A percentile compares a stretch with the other conserved stretches of the same genome.
phyloP scores from a whole-genome alignment of 2,888 invertebrate genomes.

The Ditula angustiorana region DNA sequence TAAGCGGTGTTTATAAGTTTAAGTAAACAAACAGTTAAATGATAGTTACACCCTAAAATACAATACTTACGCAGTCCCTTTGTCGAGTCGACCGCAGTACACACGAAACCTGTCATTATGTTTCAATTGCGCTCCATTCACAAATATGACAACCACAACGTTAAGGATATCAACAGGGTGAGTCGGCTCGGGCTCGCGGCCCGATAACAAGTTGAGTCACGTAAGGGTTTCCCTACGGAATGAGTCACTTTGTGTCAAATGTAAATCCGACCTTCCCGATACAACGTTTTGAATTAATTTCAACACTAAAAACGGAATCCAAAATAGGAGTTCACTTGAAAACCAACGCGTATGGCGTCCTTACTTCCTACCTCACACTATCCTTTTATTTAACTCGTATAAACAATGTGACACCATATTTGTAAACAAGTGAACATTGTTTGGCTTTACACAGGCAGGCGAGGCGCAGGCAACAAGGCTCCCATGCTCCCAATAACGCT shows the following conservation, averaged over 20 bases:
- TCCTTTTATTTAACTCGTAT: not conserved
- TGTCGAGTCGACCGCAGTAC: constrained; percentile 36
- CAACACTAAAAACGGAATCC: not conserved
- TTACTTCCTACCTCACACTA: not conserved
- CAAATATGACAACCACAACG: constrained; percentile 54
- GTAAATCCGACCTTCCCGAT: constrained; percentile 4
- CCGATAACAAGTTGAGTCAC: constrained; percentile 80
- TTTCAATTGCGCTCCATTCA: constrained; percentile 46
- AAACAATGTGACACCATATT: constrained; percentile 3
- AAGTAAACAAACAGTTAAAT: not conserved
- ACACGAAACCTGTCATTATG: constrained; percentile 34
- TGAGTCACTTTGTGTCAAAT: constrained; percentile 55
- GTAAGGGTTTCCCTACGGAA: constrained; percentile 82
- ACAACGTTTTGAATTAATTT: not conserved
- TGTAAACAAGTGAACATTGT: constrained; percentile 20
- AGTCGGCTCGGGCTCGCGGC: constrained; percentile 59
- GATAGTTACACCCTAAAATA: not conserved
- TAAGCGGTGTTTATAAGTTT: not conserved
- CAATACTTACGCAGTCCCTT: constrained; percentile 28
- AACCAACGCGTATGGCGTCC: not conserved
- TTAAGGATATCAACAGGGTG: constrained; percentile 68
- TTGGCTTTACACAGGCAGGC: constrained; percentile 18
- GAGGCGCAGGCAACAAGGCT: constrained; percentile 14
- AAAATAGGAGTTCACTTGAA: not conserved
- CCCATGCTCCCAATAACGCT: constrained; percentile 9